Conservation (phyloP, 2,113 vertebrate species). For the Sphyrna mokarran region DNA sequence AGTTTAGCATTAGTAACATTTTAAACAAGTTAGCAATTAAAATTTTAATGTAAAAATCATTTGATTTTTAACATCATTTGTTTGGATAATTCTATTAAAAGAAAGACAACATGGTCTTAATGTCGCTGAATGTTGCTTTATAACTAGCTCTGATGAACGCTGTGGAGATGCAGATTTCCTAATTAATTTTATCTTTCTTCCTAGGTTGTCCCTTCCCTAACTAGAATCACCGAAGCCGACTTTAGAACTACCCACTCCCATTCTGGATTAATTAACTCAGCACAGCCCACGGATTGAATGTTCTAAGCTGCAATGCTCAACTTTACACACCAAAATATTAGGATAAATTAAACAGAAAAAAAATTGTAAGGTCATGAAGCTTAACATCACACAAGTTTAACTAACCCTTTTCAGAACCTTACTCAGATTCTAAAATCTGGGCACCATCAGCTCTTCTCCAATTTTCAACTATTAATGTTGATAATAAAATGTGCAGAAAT, state of each 20-base stretch:
- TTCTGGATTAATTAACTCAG: not conserved
- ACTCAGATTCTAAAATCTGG: not conserved
- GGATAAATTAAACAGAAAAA: not conserved
- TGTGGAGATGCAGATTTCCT: not conserved
- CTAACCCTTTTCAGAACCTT: not conserved
- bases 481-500: not conserved
- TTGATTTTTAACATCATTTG: not conserved
- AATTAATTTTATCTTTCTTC: not conserved
- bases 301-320: not conserved
- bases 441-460: not conserved
- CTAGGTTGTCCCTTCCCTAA: not conserved
- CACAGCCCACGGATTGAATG: not conserved
- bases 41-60: not conserved
- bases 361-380: not conserved
- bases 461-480: not conserved
- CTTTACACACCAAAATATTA: not conserved
- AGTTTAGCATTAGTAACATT: not conserved
- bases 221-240: not conserved
- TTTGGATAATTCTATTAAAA: not conserved
- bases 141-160: not conserved
- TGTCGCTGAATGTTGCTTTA: not conserved
- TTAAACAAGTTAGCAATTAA: not conserved
- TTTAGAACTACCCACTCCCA: not conserved
- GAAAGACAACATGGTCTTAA: not conserved
- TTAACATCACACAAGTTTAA: not conserved